Evolutionary conservation across 2,888 invertebrate species (phyloP).

Genomic region (Campoletis raptor): DNA sequence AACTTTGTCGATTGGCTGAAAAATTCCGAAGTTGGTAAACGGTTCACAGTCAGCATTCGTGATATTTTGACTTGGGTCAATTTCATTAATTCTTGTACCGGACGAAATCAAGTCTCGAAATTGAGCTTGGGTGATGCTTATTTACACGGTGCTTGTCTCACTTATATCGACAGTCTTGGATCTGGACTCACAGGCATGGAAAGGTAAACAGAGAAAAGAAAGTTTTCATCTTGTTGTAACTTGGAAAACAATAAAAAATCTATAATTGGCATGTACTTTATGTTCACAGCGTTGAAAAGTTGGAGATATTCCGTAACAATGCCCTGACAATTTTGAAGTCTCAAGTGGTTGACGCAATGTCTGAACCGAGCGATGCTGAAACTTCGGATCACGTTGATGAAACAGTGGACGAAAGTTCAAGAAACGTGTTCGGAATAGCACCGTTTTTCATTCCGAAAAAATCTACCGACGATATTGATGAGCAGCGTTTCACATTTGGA

Average conservation of each 20-base stretch:
- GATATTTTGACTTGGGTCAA: slow-evolving; percentile 97
- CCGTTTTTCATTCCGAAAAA: slow-evolving; percentile 91
- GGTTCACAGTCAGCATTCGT: slow-evolving; percentile 94
- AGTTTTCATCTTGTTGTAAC: background rate
- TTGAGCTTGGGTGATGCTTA: slow-evolving; percentile 89
- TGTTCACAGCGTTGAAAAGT: slow-evolving; percentile 76
- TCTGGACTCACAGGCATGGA: slow-evolving; percentile 92
- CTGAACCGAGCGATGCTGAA: slow-evolving; percentile 77
- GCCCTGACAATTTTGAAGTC: slow-evolving; percentile 87
- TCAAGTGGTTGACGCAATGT: slow-evolving; percentile 79
- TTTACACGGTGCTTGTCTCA: slow-evolving; percentile 95
- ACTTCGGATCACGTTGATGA: slow-evolving; percentile 61
- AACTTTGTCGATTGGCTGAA: slow-evolving; percentile 93
- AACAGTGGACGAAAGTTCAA: slow-evolving; percentile 73
- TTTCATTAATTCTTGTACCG: slow-evolving; percentile 91
- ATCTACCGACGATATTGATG: slow-evolving; percentile 71
- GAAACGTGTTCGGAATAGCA: slow-evolving; percentile 89
- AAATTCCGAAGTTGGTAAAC: slow-evolving; percentile 89
- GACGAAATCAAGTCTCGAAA: slow-evolving; percentile 66
- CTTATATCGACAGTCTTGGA: slow-evolving; percentile 96
- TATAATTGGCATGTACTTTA: background rate
- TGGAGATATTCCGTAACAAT: slow-evolving; percentile 84
- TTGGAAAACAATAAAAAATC: background rate
- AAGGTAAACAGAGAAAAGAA: slow-evolving; percentile 84
- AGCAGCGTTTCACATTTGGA: slow-evolving; percentile 89